Conservation (phyloP, 2,113 vertebrate genomes). For the Syngnathus scovelli region DNA sequence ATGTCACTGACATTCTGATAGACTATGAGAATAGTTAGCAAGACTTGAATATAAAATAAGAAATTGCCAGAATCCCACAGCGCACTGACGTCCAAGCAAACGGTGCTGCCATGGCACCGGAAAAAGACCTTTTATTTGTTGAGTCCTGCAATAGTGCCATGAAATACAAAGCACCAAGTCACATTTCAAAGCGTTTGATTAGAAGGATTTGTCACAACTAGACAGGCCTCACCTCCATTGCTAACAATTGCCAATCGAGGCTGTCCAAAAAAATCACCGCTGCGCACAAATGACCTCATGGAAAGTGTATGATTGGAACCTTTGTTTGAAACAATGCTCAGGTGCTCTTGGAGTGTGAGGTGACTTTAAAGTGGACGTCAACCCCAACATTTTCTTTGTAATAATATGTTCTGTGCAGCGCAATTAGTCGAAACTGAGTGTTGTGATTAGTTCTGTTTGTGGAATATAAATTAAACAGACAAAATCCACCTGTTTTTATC, state of each 20-base stretch:
- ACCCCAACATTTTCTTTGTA: too few relatives aligned
- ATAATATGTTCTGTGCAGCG: too few relatives aligned
- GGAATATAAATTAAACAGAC: too few relatives aligned
- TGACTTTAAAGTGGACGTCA: too few relatives aligned
- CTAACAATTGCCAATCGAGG: slow-evolving; percentile 49
- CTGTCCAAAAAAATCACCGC: slow-evolving; percentile 48
- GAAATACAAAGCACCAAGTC: slow-evolving; percentile 14
- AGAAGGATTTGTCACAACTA: slow-evolving; percentile 29
- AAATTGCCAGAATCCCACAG: too few relatives aligned
- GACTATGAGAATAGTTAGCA: too few relatives aligned
- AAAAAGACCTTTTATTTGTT: background rate
- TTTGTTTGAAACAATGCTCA: slow-evolving; percentile 21
- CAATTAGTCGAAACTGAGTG: too few relatives aligned
- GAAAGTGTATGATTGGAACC: slow-evolving; percentile 10
- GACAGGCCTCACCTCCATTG: slow-evolving; percentile 45
- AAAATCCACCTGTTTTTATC: slow-evolving; percentile 16
- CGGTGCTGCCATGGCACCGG: too few relatives aligned
- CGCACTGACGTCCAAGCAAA: too few relatives aligned
- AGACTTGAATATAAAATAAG: too few relatives aligned
- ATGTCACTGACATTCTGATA: too few relatives aligned
- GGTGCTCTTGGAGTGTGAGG: background rate
- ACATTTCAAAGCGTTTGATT: slow-evolving; percentile 32
- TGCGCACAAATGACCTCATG: slow-evolving; percentile 9
- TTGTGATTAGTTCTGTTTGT: too few relatives aligned
- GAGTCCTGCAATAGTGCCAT: background rate